Conservation (phyloP, 2,113 vertebrate genomes). For the Pterocles orientalis region DNA sequence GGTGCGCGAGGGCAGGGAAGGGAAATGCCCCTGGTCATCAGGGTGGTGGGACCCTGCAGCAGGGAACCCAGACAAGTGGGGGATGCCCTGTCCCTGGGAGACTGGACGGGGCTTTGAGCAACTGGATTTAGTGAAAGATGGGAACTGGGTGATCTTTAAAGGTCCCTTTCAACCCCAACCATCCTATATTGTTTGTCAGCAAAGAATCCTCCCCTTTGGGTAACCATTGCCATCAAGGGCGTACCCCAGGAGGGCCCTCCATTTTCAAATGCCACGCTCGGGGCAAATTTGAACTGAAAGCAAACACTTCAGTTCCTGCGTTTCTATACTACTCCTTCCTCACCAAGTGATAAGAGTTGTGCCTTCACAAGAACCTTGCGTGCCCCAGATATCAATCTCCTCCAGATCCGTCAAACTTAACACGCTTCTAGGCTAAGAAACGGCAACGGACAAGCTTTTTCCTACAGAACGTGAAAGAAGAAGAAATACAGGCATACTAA, state of each 20-base stretch:
- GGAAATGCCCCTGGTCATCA: background rate
- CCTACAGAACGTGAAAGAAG: background rate
- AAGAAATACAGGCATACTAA: background rate
- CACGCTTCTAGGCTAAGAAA: background rate
- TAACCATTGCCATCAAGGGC: too few species aligned
- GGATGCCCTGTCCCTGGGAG: background rate
- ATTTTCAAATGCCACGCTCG: background rate
- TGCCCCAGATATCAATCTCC: background rate
- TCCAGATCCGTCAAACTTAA: background rate
- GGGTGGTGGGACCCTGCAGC: background rate
- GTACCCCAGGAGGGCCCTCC: background rate
- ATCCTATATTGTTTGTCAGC: background rate
- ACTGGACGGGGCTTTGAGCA: background rate
- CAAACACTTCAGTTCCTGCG: background rate
- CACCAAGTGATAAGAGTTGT: background rate
- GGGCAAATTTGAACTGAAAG: background rate
- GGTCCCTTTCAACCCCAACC: background rate
- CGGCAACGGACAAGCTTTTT: background rate
- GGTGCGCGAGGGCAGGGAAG: background rate
- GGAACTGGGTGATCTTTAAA: background rate
- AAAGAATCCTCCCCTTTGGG: background rate
- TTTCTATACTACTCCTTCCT: background rate
- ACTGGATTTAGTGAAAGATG: background rate
- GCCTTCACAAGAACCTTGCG: background rate
- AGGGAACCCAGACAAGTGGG: background rate